These are phyloP conservation scores for Oophaga sylvatica DNA, from an alignment of 2,797 vertebrate species.

Conservation along the genomic window DNA sequence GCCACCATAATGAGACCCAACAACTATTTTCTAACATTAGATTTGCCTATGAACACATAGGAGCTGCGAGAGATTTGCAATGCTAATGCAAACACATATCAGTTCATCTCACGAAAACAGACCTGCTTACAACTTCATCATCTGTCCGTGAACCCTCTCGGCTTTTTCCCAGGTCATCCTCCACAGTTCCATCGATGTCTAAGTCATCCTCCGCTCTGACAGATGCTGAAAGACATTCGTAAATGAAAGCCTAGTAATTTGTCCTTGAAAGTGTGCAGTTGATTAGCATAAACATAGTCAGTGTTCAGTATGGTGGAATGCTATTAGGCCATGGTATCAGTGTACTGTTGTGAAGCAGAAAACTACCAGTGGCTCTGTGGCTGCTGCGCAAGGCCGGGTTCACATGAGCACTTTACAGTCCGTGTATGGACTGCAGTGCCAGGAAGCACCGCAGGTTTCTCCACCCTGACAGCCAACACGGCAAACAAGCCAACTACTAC, in stretches of 20 bases:
- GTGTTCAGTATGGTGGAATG: neutral
- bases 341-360: too few relatives aligned
- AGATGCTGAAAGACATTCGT: conserved; percentile 73
- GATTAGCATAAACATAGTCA: neutral
- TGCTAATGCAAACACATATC: neutral
- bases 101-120: conserved; percentile 50
- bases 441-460: too few relatives aligned
- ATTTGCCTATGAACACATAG: too few relatives aligned
- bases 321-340: too few relatives aligned
- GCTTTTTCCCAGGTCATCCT: conserved; percentile 95
- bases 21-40: neutral
- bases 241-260: neutral
- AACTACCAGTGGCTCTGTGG: too few relatives aligned
- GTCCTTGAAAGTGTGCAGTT: neutral
- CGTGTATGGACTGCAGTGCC: too few relatives aligned
- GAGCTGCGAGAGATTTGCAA: neutral
- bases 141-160: conserved; percentile 95
- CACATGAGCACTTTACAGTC: too few relatives aligned
- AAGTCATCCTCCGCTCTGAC: conserved; percentile 87
- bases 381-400: too few relatives aligned
- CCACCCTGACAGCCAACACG: neutral
- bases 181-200: conserved; percentile 87
- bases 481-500: neutral
- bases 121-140: conserved; percentile 96
- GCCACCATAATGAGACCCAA: neutral